Evolutionary conservation across 2,888 invertebrate species (phyloP).

Genomic region (Drosophila melanosoma): DNA sequence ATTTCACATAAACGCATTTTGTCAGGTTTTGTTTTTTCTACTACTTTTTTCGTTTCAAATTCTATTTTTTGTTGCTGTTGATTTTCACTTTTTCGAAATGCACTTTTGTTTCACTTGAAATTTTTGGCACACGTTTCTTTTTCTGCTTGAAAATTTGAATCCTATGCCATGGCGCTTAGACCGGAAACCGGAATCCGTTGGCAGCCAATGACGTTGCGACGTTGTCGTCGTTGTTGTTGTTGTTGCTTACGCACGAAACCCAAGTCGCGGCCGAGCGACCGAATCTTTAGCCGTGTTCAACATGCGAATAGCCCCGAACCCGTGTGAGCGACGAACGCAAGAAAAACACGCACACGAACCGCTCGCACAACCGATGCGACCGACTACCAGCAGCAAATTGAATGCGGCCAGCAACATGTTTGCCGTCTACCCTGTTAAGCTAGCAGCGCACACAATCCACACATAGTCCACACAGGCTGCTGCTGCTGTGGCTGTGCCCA

Average conservation of each 20-base stretch:
- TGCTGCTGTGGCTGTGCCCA: conserved; percentile 6
- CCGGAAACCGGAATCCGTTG: conserved; percentile 43
- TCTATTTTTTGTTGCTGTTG: background rate
- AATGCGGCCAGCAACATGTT: conserved; percentile 29
- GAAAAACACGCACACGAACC: conserved; percentile 62
- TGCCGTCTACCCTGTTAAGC: conserved; percentile 38
- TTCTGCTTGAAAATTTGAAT: conserved; percentile 15
- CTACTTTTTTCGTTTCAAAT: background rate
- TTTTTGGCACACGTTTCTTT: conserved; percentile 28
- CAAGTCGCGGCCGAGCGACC: conserved; percentile 48
- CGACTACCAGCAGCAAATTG: conserved; percentile 61
- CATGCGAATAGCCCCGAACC: conserved; percentile 45
- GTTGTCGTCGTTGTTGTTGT: conserved; percentile 5
- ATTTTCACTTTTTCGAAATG: conserved; percentile 2
- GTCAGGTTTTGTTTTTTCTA: conserved; percentile 50
- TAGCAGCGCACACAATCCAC: conserved; percentile 38
- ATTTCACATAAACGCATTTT: conserved; percentile 70
- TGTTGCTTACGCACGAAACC: conserved; percentile 42
- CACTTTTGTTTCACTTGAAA: conserved; percentile 31
- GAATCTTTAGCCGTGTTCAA: conserved; percentile 26
- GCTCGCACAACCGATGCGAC: conserved; percentile 75
- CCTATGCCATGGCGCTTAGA: conserved; percentile 50
- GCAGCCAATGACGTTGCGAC: conserved; percentile 50
- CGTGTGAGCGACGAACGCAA: conserved; percentile 29
- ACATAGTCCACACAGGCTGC: conserved; percentile 23